phyloP scores from a whole-genome alignment of 2,113 vertebrate species.

The Kryptolebias marmoratus region DNA sequence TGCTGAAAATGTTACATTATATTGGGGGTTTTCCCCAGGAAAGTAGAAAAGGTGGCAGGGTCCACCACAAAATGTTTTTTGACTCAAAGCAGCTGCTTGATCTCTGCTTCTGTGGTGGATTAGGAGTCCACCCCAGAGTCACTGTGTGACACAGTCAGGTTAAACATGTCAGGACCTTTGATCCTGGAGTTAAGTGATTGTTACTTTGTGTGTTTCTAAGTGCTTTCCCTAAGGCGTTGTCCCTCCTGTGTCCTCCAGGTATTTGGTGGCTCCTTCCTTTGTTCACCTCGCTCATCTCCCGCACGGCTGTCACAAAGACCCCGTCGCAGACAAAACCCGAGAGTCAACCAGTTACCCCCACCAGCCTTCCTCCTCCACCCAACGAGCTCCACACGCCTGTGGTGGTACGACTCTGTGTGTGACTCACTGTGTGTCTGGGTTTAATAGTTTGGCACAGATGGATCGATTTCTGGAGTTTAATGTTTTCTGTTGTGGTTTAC shows the following conservation, averaged over 20 bases:
- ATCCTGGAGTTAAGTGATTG: neutral
- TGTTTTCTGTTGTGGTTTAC: neutral
- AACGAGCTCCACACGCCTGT: conserved; percentile 22
- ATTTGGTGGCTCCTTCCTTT: conserved; percentile 61
- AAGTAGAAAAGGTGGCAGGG: neutral
- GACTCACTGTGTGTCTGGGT: neutral
- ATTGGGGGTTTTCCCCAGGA: conserved; percentile 13
- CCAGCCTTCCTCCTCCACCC: conserved; percentile 27
- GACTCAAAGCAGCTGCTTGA: neutral
- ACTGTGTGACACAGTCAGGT: conserved; percentile 5
- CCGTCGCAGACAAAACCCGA: conserved; percentile 21
- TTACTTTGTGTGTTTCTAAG: conserved; percentile 5
- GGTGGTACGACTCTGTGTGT: conserved; percentile 48
- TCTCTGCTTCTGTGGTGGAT: neutral
- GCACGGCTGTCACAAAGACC: conserved; percentile 29
- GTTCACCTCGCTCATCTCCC: conserved; percentile 35
- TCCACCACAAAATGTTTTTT: conserved; percentile 1
- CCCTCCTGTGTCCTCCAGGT: conserved; percentile 50
- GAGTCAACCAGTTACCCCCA: conserved; percentile 2
- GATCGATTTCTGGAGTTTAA: neutral
- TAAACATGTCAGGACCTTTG: conserved; percentile 1
- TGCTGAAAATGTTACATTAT: neutral
- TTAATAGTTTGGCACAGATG: neutral
- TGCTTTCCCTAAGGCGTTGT: neutral
- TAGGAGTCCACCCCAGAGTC: neutral